Conservation (phyloP, 2,888 invertebrate species). For the Leptothorax acervorum region DNA sequence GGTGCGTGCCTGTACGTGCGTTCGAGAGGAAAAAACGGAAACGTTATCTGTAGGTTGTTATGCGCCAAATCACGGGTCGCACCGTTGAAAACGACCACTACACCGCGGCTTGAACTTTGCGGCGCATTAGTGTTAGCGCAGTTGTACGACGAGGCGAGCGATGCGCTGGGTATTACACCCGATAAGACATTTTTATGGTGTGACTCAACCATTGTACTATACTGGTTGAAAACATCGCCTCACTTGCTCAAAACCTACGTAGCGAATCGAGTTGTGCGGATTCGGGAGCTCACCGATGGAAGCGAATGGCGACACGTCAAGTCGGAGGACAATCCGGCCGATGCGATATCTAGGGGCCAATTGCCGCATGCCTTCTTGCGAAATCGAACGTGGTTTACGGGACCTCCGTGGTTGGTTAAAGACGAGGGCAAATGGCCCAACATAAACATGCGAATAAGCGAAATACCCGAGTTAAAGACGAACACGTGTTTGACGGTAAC, state of each 20-base stretch:
- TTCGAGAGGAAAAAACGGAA: neutral
- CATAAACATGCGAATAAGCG: no score
- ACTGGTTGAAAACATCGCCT: neutral
- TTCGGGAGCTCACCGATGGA: neutral
- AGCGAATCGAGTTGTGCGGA: constrained; percentile 44
- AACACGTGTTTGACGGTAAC: neutral
- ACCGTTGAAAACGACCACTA: neutral
- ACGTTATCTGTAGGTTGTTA: fast-evolving
- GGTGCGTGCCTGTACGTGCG: neutral
- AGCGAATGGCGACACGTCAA: neutral
- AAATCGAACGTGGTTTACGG: neutral
- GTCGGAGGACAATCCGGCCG: neutral
- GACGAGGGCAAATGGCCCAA: neutral
- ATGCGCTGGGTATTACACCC: neutral
- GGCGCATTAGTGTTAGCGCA: neutral
- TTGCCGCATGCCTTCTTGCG: neutral
- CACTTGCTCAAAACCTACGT: constrained; percentile 35
- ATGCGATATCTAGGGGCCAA: neutral
- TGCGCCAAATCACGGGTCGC: neutral
- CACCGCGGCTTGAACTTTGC: neutral
- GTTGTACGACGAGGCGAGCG: neutral
- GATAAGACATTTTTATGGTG: neutral
- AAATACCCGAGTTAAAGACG: neutral
- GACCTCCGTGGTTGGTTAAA: neutral
- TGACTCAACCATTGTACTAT: neutral